phyloP scores from a whole-genome alignment of 1,140 invertebrate species.

The Rhysida immarginata region DNA sequence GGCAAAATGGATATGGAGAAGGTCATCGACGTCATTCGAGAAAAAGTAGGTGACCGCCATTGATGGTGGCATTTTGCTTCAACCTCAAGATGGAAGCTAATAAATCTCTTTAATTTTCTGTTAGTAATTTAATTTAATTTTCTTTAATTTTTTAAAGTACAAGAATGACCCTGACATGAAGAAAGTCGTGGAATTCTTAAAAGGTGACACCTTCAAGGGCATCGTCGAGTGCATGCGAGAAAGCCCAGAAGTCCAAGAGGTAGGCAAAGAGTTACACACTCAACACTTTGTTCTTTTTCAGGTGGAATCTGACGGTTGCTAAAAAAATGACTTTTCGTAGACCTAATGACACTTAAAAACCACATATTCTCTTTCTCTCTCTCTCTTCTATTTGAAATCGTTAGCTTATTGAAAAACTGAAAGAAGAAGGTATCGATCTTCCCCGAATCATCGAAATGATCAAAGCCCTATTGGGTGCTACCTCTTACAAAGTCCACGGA shows the following conservation, averaged over 20 bases:
- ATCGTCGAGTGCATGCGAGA: neutral
- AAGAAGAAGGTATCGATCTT: neutral
- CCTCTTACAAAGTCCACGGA: neutral
- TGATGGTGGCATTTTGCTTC: no score
- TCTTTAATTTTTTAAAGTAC: neutral
- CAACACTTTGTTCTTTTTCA: no score
- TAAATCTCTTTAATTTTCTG: neutral
- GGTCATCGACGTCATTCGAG: neutral
- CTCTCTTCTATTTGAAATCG: no score
- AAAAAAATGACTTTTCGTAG: no score
- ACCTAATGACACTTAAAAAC: no score
- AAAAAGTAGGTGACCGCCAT: no score
- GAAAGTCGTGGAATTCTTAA: neutral
- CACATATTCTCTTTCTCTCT: no score
- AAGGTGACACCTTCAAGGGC: neutral
- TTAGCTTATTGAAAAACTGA: neutral
- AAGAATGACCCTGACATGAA: neutral
- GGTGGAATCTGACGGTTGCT: no score
- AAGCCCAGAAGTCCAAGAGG: neutral
- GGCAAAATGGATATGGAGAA: neutral
- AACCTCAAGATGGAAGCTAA: no score
- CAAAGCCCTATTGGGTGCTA: neutral
- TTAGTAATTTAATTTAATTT: neutral
- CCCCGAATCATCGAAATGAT: neutral
- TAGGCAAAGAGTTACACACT: no score